These are phyloP conservation scores for Gavialis gangeticus DNA, from an alignment of 2,113 vertebrate genomes.

Conservation along the genomic window DNA sequence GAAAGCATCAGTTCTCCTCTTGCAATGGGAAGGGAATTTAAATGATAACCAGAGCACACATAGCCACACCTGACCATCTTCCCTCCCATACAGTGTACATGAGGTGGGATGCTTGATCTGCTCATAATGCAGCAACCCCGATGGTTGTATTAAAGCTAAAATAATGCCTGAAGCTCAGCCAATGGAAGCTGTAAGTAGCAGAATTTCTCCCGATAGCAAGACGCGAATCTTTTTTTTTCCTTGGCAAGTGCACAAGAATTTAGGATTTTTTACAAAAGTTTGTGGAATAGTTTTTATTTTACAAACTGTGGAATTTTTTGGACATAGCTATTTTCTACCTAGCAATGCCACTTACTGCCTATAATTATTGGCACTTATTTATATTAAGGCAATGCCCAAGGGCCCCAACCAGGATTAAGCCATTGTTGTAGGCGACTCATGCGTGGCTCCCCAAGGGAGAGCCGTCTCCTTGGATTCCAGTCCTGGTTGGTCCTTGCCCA, in stretches of 20 bases:
- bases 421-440: background rate
- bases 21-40: constrained; percentile 4
- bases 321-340: no score
- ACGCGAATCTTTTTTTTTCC: background rate
- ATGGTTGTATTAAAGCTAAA: constrained; percentile 20
- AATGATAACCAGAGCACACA: constrained; percentile 41
- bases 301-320: no score
- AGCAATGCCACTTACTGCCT: background rate
- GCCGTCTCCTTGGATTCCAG: background rate
- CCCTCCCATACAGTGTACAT: background rate
- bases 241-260: no score
- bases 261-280: no score
- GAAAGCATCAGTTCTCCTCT: background rate
- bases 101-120: background rate
- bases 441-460: background rate
- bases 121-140: constrained; percentile 16
- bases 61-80: background rate
- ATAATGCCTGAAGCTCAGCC: background rate
- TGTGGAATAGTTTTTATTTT: no score
- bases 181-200: constrained; percentile 11
- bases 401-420: fast-evolving
- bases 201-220: background rate
- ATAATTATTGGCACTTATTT: background rate
- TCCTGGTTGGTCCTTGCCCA: background rate
- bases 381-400: background rate